Evolutionary conservation across 2,797 vertebrate genomes (phyloP).

Genomic region (Mormyrops boulengeri): DNA sequence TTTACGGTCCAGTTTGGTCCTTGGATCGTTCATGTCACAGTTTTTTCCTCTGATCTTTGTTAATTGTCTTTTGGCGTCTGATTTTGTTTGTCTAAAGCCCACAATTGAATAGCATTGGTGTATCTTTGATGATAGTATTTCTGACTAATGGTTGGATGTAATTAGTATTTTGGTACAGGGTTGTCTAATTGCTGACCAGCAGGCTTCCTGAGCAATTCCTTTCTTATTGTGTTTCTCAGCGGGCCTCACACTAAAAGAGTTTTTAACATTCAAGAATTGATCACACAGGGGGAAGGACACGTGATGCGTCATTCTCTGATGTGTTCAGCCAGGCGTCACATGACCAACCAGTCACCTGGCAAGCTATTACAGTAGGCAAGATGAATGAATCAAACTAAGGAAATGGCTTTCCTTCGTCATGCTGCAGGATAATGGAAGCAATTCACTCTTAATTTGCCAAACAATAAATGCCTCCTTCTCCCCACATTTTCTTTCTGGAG

Average conservation of each 20-base stretch:
- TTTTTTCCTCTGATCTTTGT: neutral
- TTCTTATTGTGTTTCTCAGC: neutral
- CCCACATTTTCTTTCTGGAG: neutral
- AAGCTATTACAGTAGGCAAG: neutral
- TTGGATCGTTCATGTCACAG: neutral
- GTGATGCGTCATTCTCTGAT: neutral
- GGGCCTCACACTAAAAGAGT: neutral
- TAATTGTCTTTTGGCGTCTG: neutral
- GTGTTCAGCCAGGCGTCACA: neutral
- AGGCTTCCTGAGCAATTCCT: neutral
- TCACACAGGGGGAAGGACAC: neutral
- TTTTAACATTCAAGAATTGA: slow-evolving; percentile 3
- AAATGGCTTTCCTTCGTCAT: neutral
- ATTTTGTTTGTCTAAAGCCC: neutral
- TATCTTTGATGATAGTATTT: neutral
- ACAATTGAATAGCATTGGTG: neutral
- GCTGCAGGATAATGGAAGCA: neutral
- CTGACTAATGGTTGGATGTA: neutral
- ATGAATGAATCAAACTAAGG: neutral
- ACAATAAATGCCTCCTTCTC: neutral
- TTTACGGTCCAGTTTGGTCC: neutral
- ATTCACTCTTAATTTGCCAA: neutral
- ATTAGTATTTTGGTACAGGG: neutral
- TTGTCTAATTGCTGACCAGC: neutral
- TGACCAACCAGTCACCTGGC: neutral